These are phyloP conservation scores for Drosophila nikananu DNA, from an alignment of 1,140 invertebrate genomes.

Conservation along the genomic window DNA sequence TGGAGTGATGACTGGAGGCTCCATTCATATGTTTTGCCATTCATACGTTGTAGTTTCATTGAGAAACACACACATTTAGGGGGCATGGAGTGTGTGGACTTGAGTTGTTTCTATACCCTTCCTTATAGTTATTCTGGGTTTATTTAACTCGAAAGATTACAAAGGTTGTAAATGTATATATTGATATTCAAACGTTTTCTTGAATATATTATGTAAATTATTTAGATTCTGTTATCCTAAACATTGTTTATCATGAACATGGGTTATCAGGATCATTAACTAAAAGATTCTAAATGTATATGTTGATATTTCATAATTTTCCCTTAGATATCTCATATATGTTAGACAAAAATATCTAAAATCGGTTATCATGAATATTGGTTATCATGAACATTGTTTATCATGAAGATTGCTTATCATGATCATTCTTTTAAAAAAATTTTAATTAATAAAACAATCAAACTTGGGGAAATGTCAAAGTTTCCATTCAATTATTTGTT, in stretches of 20 bases:
- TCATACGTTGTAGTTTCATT: slow-evolving; percentile 79
- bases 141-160: background rate
- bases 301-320: no score
- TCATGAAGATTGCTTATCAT: background rate
- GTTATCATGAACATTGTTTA: no score
- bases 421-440: background rate
- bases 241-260: no score
- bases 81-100: background rate
- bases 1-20: slow-evolving; percentile 32
- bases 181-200: background rate
- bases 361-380: no score
- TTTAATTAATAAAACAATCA: background rate
- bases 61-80: slow-evolving; percentile 39
- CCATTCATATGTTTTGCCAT: slow-evolving; percentile 74
- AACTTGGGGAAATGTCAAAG: background rate
- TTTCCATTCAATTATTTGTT: background rate
- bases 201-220: background rate
- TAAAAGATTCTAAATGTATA: no score
- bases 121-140: background rate
- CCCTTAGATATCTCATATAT: no score
- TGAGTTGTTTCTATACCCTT: slow-evolving; percentile 12
- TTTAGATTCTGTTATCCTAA: background rate
- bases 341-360: no score
- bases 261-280: no score
- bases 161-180: background rate